Evolutionary conservation across 2,797 vertebrate genomes (phyloP), one percentile per base, ranked within the genome.

Genomic region (Prunella strophiata): DNA sequence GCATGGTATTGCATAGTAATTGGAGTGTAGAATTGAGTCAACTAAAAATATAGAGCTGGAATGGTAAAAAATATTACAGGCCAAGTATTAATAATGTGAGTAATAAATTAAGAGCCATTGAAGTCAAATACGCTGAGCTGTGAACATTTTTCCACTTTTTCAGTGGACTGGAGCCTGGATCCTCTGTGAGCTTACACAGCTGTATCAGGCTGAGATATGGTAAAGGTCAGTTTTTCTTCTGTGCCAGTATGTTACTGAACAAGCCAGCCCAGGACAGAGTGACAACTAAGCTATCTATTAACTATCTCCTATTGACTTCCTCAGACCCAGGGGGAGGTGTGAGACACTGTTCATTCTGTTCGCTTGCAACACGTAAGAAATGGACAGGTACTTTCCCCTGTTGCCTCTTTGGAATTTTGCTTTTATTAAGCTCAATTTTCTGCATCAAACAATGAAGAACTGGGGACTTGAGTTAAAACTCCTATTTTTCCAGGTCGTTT

Each of bases 41-140:
- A 80, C 74, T 57, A 32, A 92, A 88, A 93, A 43, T 4, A 29
- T 42, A 72, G 61, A 85, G 78, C 26, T 80, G 70, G 65, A 94
- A 85, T 51, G 43, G 22, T 74, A 22, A 86, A 89, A 77, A 85
- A 85, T 78, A 63, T 66, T 70, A 66, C 43, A 88, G 48, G n/a
- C 40, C 32, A 63, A 85, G 42, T 75, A 76, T 78, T 81, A 91
- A 58, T 85, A 43, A 66, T 26, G 19, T 61, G 70, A 86, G 21
- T 76, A 63, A 77, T 50, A 83, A 85, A 86, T 79, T 75, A 82
- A 85, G 77, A 75, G 27, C 47, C 30, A 52, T 3, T 86, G 57
- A 86, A 80, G 65, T 77, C 12, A 73, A 87, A 55, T 30, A 52
- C 0, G 0, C 61, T 54, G 62, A 78, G 36, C 36, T 79, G n/a